Evolutionary conservation across 2,113 vertebrate genomes (phyloP), one percentile per base, ranked within the genome.

Genomic region (Rhinolophus sinicus): DNA sequence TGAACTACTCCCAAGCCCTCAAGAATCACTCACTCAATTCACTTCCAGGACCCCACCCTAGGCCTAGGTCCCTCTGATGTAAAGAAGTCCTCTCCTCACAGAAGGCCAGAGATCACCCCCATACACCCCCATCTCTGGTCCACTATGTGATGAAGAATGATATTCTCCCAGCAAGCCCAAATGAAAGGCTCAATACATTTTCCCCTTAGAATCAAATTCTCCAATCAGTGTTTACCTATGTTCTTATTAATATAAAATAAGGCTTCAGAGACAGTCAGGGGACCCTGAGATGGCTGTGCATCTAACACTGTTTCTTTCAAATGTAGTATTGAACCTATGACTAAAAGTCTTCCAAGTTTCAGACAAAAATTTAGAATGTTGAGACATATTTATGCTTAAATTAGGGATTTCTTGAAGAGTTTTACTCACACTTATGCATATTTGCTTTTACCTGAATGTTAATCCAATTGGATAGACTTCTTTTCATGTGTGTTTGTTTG

Each of bases 381-480:
- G 21, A 94, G 75, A 67, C 38, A 65, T n/a, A 69, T 14, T 58
- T 86, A 67, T 22, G 35, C 26, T 82, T 44, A 85, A 73, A 47
- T 70, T 28, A 88, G 33, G 30, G 28, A 28, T 75, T 6, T 56
- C 62, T 82, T 70, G 1, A 50, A 89, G 24, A 44, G 8, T 67
- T 87, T 67, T 38, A 64, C 60, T 87, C 87, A 67, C 13, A 92
- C 1, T 44, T 60, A 50, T 40, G 9, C 14, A 70, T 44, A 73
- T 96, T 70, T 58, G 7, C n/a, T 80, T 92, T 75, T 15, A 77
- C 11, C 24, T 90, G 62, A 94, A 92, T 64, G 64, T 47, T 92
- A 72, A 90, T 62, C 22, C 40, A 94, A 26, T 5, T 10, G 40
- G 47, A 62, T 21, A 82, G 38, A 54, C 11, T 70, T 78, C 38